Evolutionary conservation across 2,113 vertebrate genomes (phyloP).

Genomic region (Monopterus albus): DNA sequence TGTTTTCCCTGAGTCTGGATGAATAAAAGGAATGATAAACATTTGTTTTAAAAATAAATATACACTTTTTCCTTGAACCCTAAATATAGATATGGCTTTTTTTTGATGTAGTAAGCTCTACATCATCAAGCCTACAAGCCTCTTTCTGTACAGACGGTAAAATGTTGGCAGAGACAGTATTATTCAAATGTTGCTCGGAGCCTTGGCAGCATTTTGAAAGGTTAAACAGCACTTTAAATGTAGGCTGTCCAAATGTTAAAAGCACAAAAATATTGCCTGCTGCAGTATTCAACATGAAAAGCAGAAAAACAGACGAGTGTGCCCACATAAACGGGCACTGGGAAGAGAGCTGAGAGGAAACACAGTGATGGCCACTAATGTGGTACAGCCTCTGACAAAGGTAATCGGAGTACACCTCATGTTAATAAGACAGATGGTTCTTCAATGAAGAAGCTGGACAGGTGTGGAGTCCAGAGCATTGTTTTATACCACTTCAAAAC

Average conservation of each 20-base stretch:
- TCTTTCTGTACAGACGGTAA: conserved; percentile 39
- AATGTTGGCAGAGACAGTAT: conserved; percentile 62
- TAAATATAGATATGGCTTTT: conserved; percentile 66
- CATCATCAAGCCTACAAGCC: conserved; percentile 33
- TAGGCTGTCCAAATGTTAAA: conserved; percentile 69
- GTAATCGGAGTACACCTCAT: not conserved
- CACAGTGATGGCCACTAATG: conserved; percentile 2
- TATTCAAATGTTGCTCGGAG: conserved; percentile 61
- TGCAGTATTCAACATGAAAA: conserved; percentile 46
- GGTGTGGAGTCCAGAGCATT: not conserved
- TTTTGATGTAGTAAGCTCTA: conserved; percentile 58
- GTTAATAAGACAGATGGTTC: conserved; percentile 8
- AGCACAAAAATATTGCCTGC: conserved; percentile 50
- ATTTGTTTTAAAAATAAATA: conserved; percentile 80
- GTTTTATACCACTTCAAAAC: not conserved
- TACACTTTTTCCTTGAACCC: conserved; percentile 56
- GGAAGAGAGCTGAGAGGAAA: conserved; percentile 17
- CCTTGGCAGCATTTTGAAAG: conserved; percentile 64
- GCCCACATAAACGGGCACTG: conserved; percentile 37
- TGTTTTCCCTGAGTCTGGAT: conserved; percentile 55
- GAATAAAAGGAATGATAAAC: conserved; percentile 73
- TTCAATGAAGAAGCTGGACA: not conserved
- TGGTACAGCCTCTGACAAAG: conserved; percentile 16
- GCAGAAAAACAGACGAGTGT: conserved; percentile 34
- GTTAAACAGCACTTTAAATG: conserved; percentile 74